These are phyloP conservation scores for Noctuana brunneofusca DNA, from an alignment of 2,888 invertebrate genomes.

Conservation along the genomic window DNA sequence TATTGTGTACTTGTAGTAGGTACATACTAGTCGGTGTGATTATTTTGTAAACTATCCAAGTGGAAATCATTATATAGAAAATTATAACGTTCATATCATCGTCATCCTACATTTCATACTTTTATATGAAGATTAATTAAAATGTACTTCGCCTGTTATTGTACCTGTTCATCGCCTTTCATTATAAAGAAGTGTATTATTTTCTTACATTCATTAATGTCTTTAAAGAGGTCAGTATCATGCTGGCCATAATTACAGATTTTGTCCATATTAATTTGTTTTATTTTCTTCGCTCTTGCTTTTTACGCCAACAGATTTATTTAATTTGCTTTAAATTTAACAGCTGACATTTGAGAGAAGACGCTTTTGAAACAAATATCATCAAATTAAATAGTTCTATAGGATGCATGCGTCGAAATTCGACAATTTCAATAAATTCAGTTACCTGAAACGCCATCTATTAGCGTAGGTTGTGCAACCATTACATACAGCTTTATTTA, in stretches of 20 bases:
- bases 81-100: slow-evolving; percentile 16
- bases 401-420: no score
- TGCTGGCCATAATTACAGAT: slow-evolving; percentile 66
- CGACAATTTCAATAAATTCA: no score
- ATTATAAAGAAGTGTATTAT: slow-evolving; percentile 44
- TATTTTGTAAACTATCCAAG: slow-evolving; percentile 38
- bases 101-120: slow-evolving; percentile 30
- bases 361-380: not conserved
- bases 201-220: slow-evolving; percentile 46
- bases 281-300: slow-evolving; percentile 49
- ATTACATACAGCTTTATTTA: no score
- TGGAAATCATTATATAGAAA: not conserved
- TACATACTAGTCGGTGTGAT: slow-evolving; percentile 46
- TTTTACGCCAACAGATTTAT: not conserved
- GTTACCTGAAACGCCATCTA: no score
- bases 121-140: slow-evolving; percentile 14
- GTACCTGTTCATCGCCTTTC: slow-evolving; percentile 52
- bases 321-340: not conserved
- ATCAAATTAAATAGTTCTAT: no score
- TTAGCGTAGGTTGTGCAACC: no score
- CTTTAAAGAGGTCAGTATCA: slow-evolving; percentile 50
- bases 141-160: slow-evolving; percentile 44
- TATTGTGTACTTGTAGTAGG: slow-evolving; percentile 39
- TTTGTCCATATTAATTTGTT: slow-evolving; percentile 63
- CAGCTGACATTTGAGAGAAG: not conserved